phyloP scores from a whole-genome alignment of 2,888 invertebrate species.

The Amorpha juglandis region DNA sequence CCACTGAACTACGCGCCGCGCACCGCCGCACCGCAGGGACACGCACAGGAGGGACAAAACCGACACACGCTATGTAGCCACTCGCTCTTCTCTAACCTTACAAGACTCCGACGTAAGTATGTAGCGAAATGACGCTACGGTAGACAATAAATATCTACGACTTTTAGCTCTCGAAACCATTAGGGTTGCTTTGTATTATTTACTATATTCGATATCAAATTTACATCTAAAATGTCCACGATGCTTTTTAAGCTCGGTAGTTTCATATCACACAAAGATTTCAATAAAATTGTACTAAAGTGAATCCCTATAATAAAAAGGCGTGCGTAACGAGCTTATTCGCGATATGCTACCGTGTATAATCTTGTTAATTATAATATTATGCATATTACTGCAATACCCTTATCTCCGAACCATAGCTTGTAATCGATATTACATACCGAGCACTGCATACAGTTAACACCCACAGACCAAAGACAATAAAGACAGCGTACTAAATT shows the following conservation, averaged over 20 bases:
- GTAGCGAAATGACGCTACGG: neutral
- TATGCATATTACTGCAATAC: neutral
- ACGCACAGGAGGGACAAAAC: constrained; percentile 66
- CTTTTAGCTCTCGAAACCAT: neutral
- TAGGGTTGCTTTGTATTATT: neutral
- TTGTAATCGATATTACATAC: neutral
- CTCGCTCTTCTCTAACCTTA: constrained; percentile 48
- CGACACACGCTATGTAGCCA: constrained; percentile 78
- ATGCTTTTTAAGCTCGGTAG: neutral
- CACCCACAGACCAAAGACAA: neutral
- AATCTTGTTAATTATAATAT: neutral
- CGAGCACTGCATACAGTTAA: neutral
- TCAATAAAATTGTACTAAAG: neutral
- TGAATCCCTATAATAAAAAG: too few species aligned
- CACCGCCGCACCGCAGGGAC: constrained; percentile 60
- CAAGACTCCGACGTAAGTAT: neutral
- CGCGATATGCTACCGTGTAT: neutral
- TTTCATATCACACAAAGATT: neutral
- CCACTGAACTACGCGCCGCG: constrained; percentile 74
- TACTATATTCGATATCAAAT: neutral
- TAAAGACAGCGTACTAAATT: neutral
- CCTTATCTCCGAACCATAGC: neutral
- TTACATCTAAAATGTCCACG: neutral
- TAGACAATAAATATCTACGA: neutral
- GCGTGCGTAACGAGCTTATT: constrained; percentile 1